Conservation (phyloP, 2,888 invertebrate genomes). For the Coronaproctus castanopsis region DNA sequence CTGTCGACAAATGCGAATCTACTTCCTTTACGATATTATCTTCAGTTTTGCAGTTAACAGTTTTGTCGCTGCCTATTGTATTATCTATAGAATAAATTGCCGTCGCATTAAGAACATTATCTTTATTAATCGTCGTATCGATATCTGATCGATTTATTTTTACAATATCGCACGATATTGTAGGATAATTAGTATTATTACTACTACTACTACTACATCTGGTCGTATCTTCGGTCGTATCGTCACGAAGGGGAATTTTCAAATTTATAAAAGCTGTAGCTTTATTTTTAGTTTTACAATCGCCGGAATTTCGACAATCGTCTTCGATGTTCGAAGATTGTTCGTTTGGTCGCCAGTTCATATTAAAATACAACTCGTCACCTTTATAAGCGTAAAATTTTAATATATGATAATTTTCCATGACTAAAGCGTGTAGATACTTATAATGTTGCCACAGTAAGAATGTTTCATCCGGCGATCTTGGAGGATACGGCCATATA, state of each 20-base stretch:
- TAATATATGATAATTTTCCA: not conserved
- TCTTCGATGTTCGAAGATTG: too few species aligned
- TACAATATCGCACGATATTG: not conserved
- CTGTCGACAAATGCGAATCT: not conserved
- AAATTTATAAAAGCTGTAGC: not conserved
- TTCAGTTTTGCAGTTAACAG: not conserved
- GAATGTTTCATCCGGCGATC: not conserved
- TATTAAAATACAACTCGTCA: too few species aligned
- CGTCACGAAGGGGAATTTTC: not conserved
- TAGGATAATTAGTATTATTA: too few species aligned
- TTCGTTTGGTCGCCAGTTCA: too few species aligned
- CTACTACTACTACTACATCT: too few species aligned
- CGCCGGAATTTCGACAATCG: too few species aligned
- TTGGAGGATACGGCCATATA: conserved; percentile 9
- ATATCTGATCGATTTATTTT: too few species aligned
- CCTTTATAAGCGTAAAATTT: not conserved
- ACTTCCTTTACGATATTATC: too few species aligned
- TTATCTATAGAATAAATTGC: not conserved
- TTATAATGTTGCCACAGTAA: conserved; percentile 7
- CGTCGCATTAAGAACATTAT: not conserved
- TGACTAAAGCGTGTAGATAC: conserved; percentile 4
- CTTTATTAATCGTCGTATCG: not conserved
- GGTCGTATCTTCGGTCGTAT: not conserved
- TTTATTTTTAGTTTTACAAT: not conserved
- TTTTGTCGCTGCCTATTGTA: not conserved